Conservation (phyloP, 2,888 invertebrate species). For the Ophion slaviceki region DNA sequence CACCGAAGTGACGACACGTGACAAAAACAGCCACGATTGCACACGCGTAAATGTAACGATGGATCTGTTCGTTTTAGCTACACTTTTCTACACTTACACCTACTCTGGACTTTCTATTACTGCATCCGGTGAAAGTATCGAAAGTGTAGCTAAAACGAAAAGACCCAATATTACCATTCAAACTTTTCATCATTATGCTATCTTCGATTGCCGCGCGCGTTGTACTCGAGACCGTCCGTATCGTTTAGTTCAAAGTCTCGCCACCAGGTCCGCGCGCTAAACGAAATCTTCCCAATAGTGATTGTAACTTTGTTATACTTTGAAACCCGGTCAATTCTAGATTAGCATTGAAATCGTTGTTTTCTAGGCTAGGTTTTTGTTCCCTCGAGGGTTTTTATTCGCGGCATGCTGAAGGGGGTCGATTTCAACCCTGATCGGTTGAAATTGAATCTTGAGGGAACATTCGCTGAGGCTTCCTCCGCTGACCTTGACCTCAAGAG, state of each 20-base stretch:
- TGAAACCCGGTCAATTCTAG: background rate
- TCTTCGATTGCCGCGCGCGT: background rate
- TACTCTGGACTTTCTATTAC: too few relatives aligned
- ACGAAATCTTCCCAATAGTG: slow-evolving; percentile 8
- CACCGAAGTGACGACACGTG: background rate
- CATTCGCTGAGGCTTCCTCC: too few relatives aligned
- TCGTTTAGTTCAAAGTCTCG: slow-evolving; percentile 15
- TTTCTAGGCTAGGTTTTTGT: slow-evolving; percentile 7
- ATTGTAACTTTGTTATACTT: background rate
- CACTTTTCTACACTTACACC: too few relatives aligned
- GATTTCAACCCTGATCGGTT: too few relatives aligned
- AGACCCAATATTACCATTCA: background rate
- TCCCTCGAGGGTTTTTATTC: background rate
- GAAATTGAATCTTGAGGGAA: too few relatives aligned
- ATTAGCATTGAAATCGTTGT: background rate
- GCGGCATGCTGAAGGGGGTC: too few relatives aligned
- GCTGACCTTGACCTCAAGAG: too few relatives aligned
- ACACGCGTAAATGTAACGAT: background rate
- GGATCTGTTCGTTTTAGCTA: too few relatives aligned
- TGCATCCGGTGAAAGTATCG: too few relatives aligned
- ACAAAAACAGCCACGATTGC: background rate
- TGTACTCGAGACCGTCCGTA: background rate
- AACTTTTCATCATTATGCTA: background rate
- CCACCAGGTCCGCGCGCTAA: background rate
- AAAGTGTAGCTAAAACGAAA: too few relatives aligned